phyloP scores from a whole-genome alignment of 2,888 invertebrate species.

The Cistogaster globosa region DNA sequence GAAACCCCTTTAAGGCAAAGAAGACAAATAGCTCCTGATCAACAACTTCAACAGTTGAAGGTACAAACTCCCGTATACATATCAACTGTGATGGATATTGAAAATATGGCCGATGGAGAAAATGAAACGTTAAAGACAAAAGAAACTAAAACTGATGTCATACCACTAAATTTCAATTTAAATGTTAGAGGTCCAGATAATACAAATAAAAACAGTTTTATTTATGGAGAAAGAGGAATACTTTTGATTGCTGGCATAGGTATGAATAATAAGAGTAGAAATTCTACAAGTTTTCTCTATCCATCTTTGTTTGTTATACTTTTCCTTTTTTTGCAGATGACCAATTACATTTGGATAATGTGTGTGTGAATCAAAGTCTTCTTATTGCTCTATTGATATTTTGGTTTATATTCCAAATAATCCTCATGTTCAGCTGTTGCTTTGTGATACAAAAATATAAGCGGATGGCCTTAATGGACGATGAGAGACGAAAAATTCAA shows the following conservation, averaged over 20 bases:
- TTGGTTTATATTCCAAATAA: slow-evolving; percentile 85
- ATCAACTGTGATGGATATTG: slow-evolving; percentile 79
- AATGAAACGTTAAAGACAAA: not conserved
- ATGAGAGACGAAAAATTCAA: slow-evolving; percentile 83
- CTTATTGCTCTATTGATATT: slow-evolving; percentile 87
- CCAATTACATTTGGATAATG: slow-evolving; percentile 78
- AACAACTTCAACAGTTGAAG: slow-evolving; percentile 71
- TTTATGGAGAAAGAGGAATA: slow-evolving; percentile 85
- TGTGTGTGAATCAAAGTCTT: slow-evolving; percentile 86
- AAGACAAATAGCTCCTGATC: slow-evolving; percentile 45
- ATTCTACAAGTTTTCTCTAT: not conserved
- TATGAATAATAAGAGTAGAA: slow-evolving; percentile 77
- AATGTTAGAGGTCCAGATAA: slow-evolving; percentile 86
- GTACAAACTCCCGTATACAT: slow-evolving; percentile 81
- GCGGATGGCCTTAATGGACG: slow-evolving; percentile 83
- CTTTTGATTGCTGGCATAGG: slow-evolving; percentile 85
- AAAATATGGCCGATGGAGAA: slow-evolving; percentile 32
- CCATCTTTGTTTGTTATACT: not conserved
- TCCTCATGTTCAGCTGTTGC: slow-evolving; percentile 84
- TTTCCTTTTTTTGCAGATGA: slow-evolving; percentile 74
- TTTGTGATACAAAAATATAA: slow-evolving; percentile 85
- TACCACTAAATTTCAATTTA: slow-evolving; percentile 85
- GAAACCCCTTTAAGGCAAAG: slow-evolving; percentile 33
- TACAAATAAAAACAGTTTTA: slow-evolving; percentile 82
- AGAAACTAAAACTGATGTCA: slow-evolving; percentile 52